A percentile compares a stretch with the other conserved stretches of the same genome.
phyloP scores from a whole-genome alignment of 2,888 invertebrate species.

The Argyresthia albistria region DNA sequence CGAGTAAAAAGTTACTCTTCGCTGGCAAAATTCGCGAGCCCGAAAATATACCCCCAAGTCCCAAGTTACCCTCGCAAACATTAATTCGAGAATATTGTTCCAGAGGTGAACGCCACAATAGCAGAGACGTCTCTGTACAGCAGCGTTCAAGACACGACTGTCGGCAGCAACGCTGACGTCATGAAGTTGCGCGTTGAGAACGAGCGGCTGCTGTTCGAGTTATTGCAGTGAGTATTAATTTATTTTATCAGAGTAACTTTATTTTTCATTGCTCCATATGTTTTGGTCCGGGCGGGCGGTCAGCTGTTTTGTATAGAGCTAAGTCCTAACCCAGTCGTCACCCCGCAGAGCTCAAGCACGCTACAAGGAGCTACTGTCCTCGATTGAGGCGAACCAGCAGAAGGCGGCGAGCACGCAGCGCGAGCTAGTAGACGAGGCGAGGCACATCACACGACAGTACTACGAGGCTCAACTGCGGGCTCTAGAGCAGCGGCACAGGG shows the following conservation, averaged over 20 bases:
- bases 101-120: constrained; percentile 54
- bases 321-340: too few species aligned
- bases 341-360: constrained; percentile 35
- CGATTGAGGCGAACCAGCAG: constrained; percentile 37
- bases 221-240: constrained; percentile 52
- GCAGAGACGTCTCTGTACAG: constrained; percentile 30
- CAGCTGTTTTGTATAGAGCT: too few species aligned
- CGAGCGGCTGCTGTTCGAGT: constrained; percentile 51
- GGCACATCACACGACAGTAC: constrained; percentile 32
- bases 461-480: constrained; percentile 35
- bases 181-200: constrained; percentile 42
- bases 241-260: too few species aligned
- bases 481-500: constrained; percentile 12
- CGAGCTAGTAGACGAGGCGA: constrained; percentile 43
- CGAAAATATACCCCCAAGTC: too few species aligned
- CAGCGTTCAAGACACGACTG: constrained; percentile 27
- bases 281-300: too few species aligned
- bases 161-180: constrained; percentile 24
- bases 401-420: constrained; percentile 29
- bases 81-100: not conserved
- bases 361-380: constrained; percentile 29
- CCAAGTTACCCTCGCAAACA: too few species aligned
- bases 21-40: too few species aligned
- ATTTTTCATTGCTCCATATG: too few species aligned
- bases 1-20: too few species aligned